phyloP scores from a whole-genome alignment of 2,113 vertebrate genomes.

The Anoura caudifer region DNA sequence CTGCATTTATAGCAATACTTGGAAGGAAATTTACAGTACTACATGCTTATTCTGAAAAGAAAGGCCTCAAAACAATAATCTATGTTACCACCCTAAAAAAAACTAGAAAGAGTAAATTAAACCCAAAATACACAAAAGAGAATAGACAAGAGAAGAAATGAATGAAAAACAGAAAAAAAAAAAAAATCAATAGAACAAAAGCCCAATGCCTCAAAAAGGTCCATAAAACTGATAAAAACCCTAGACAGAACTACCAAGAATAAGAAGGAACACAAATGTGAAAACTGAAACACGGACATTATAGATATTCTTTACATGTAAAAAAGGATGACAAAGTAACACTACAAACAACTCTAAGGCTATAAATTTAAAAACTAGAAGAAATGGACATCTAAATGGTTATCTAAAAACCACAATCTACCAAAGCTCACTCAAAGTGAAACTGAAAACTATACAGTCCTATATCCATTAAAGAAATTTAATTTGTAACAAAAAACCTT shows the following conservation, averaged over 20 bases:
- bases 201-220: not conserved
- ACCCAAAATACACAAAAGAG: conserved; percentile 35
- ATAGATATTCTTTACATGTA: not conserved
- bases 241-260: not conserved
- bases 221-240: not conserved
- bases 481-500: not conserved
- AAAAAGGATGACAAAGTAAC: not conserved
- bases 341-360: not conserved
- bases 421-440: not conserved
- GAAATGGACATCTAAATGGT: not conserved
- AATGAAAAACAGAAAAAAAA: conserved; percentile 14
- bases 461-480: not conserved
- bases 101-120: not conserved
- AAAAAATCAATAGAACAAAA: not conserved
- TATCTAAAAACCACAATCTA: not conserved
- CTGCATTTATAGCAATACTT: not conserved
- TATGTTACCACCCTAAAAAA: not conserved
- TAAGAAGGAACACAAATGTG: not conserved
- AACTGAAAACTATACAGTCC: not conserved
- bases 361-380: not conserved
- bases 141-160: not conserved
- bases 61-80: not conserved
- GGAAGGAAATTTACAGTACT: not conserved
- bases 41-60: not conserved
- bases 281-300: not conserved